Conservation (phyloP, 2,797 vertebrate species). For the Sandelia bainsii region DNA sequence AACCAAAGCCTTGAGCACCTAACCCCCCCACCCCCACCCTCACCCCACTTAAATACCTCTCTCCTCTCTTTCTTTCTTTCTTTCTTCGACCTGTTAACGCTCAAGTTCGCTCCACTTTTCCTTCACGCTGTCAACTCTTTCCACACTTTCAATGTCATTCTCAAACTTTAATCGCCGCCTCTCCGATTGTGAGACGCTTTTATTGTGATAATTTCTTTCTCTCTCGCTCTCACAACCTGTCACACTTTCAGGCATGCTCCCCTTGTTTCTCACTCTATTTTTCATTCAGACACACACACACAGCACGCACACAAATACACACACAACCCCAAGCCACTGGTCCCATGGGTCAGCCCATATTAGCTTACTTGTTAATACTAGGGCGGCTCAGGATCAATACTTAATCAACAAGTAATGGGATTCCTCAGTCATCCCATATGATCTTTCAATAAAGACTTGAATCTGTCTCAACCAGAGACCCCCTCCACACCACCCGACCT, state of each 20-base stretch:
- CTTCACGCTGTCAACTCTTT: constrained; percentile 39
- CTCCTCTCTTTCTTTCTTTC: constrained; percentile 34
- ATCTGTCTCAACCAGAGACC: constrained; percentile 84
- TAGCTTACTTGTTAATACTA: constrained; percentile 99
- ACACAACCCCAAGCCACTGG: constrained; percentile 87
- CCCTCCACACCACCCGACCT: not conserved
- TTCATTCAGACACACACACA: constrained; percentile 66
- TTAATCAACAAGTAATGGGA: constrained; percentile 99
- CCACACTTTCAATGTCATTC: constrained; percentile 35
- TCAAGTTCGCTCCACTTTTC: constrained; percentile 45
- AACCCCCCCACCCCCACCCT: constrained; percentile 21
- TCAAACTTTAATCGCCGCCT: constrained; percentile 63
- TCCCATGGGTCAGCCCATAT: constrained; percentile 98
- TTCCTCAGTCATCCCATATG: constrained; percentile 99
- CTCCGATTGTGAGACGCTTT: constrained; percentile 49
- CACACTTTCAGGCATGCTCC: constrained; percentile 77
- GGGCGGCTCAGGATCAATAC: constrained; percentile 96
- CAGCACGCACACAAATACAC: constrained; percentile 57
- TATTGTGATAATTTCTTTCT: constrained; percentile 69
- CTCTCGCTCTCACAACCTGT: constrained; percentile 50
- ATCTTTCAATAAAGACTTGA: constrained; percentile 99
- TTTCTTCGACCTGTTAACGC: constrained; percentile 50
- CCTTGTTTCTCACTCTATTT: constrained; percentile 46
- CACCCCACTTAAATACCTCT: constrained; percentile 36
- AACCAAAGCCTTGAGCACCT: constrained; percentile 93